phyloP scores from a whole-genome alignment of 2,888 invertebrate species.

The Heliothis peltigera region DNA sequence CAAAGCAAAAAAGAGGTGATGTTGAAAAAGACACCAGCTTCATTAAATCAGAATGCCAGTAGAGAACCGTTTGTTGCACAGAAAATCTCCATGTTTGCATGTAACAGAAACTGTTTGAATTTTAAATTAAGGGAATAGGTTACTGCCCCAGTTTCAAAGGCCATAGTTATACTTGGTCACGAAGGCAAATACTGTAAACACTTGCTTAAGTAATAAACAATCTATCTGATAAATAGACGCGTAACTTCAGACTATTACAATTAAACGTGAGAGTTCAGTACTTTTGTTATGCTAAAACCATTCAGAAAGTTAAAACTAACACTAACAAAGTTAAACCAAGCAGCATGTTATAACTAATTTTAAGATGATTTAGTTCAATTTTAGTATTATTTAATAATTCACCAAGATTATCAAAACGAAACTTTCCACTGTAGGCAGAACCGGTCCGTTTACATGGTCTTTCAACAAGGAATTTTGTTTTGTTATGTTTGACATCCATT shows the following conservation, averaged over 20 bases:
- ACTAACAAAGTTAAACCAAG: slow-evolving; percentile 23
- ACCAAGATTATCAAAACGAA: slow-evolving; percentile 18
- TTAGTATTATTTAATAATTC: slow-evolving; percentile 25
- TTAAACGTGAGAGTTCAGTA: slow-evolving; percentile 37
- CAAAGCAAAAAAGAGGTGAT: slow-evolving; percentile 2
- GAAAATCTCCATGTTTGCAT: slow-evolving; percentile 64
- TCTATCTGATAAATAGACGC: slow-evolving; percentile 35
- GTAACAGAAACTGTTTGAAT: slow-evolving; percentile 70
- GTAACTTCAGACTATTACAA: slow-evolving; percentile 30
- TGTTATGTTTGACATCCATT: slow-evolving; percentile 6
- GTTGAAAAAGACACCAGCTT: slow-evolving; percentile 29
- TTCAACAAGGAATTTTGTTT: slow-evolving; percentile 30
- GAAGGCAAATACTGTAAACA: slow-evolving; percentile 59
- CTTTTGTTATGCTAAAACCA: slow-evolving; percentile 34
- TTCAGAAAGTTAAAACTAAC: slow-evolving; percentile 37
- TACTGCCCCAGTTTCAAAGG: slow-evolving; percentile 73
- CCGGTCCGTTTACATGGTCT: slow-evolving; percentile 9
- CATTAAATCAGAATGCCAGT: slow-evolving; percentile 53
- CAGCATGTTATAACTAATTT: slow-evolving; percentile 26
- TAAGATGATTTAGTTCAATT: slow-evolving; percentile 33
- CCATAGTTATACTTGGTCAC: slow-evolving; percentile 64
- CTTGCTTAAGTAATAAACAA: slow-evolving; percentile 46
- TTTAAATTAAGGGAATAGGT: slow-evolving; percentile 77
- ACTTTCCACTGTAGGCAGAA: slow-evolving; percentile 3
- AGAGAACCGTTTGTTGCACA: slow-evolving; percentile 63